phyloP scores from a whole-genome alignment of 2,888 invertebrate species.

The Chymomyza procnemis region DNA sequence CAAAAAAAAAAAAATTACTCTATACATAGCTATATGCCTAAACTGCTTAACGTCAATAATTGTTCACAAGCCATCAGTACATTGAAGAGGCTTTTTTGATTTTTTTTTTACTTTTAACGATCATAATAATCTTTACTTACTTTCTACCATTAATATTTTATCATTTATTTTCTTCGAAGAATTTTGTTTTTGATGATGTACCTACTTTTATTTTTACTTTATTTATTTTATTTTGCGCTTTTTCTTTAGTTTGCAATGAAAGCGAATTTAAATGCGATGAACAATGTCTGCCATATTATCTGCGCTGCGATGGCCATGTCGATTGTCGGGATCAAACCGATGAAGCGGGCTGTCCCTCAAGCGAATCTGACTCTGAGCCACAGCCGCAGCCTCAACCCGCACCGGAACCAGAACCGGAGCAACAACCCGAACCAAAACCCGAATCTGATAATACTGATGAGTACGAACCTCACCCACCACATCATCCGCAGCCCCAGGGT shows the following conservation, averaged over 20 bases:
- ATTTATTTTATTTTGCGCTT: too few species aligned
- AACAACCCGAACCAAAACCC: slow-evolving; percentile 1
- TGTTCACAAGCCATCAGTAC: too few species aligned
- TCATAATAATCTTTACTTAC: background rate
- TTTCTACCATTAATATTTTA: slow-evolving; percentile 13
- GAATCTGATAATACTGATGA: too few species aligned
- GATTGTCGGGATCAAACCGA: slow-evolving; percentile 85
- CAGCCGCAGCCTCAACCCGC: slow-evolving; percentile 4
- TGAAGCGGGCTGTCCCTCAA: slow-evolving; percentile 81
- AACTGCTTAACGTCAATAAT: background rate
- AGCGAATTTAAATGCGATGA: slow-evolving; percentile 83
- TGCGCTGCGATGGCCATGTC: slow-evolving; percentile 81
- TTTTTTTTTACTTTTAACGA: background rate
- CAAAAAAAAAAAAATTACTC: too few species aligned
- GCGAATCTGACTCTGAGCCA: background rate
- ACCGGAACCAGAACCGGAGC: background rate
- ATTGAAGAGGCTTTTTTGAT: background rate
- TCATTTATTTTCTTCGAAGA: background rate
- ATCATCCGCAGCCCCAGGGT: slow-evolving; percentile 24
- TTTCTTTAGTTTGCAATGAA: slow-evolving; percentile 59
- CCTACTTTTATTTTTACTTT: slow-evolving; percentile 10
- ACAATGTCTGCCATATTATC: slow-evolving; percentile 80
- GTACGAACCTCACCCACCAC: too few species aligned
- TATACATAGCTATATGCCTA: background rate
- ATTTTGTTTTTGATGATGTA: slow-evolving; percentile 26